Percentiles rank a stretch among this genome's conserved stretches.
phyloP scores from a whole-genome alignment of 1,140 invertebrate species.

The Brachionus calyciflorus region DNA sequence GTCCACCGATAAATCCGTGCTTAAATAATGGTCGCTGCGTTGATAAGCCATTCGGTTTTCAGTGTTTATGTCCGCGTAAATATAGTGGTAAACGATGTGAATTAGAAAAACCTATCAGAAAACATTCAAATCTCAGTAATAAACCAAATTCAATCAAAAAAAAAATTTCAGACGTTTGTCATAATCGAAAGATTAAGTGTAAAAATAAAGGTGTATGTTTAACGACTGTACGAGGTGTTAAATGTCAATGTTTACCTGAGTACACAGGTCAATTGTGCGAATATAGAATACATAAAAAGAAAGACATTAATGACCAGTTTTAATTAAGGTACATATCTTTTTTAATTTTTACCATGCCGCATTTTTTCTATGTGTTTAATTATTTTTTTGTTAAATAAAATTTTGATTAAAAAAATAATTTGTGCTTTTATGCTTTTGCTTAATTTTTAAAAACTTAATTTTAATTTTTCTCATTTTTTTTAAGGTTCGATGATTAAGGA shows the following conservation, averaged over 20 bases:
- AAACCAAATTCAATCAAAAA: background rate
- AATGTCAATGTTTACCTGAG: slow-evolving; percentile 44
- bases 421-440: background rate
- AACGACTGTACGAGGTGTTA: background rate
- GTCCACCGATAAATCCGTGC: slow-evolving; percentile 46
- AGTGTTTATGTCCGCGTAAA: slow-evolving; percentile 17
- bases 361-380: background rate
- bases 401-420: background rate
- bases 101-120: background rate
- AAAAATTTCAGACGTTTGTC: background rate
- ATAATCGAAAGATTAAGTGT: background rate
- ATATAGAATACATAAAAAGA: background rate
- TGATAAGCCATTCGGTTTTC: slow-evolving; percentile 20
- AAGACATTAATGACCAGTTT: background rate
- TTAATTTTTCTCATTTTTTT: slow-evolving; percentile 9
- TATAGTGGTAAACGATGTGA: slow-evolving; percentile 38
- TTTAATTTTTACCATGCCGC: background rate
- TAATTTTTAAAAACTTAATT: background rate
- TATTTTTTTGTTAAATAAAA: slow-evolving; percentile 4
- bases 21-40: slow-evolving; percentile 38
- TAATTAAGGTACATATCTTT: slow-evolving; percentile 12
- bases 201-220: slow-evolving; percentile 39
- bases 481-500: slow-evolving; percentile 6
- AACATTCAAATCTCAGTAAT: background rate
- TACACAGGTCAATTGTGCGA: slow-evolving; percentile 41